A percentile compares a stretch with the other conserved stretches of the same genome.
These are phyloP conservation scores for Eidolon dupreanum DNA, from an alignment of 2,797 vertebrate genomes.

Conservation along the genomic window DNA sequence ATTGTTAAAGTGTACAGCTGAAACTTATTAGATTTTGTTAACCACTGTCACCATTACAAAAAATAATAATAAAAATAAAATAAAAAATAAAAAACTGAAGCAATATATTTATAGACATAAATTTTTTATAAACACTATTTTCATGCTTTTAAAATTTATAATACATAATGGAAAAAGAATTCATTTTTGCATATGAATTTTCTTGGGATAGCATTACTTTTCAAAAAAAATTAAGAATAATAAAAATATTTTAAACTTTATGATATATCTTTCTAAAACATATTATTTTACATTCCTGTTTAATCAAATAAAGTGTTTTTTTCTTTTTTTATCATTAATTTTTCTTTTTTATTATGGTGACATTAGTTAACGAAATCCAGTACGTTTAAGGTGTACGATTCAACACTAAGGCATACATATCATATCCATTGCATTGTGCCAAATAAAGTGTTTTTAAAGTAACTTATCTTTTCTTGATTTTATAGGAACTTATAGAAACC, in stretches of 20 bases:
- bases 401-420: no score
- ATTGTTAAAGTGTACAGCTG: no score
- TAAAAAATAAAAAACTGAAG: neutral
- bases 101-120: neutral
- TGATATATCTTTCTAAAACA: neutral
- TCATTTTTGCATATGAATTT: neutral
- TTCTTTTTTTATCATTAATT: no score
- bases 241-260: neutral
- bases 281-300: neutral
- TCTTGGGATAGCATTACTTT: neutral
- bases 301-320: neutral
- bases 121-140: neutral
- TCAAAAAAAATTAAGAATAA: neutral
- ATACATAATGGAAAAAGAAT: neutral
- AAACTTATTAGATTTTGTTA: no score
- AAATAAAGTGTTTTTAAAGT: constrained; percentile 4
- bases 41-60: no score
- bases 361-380: no score
- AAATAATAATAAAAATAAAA: no score
- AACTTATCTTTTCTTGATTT: neutral
- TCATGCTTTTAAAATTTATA: neutral
- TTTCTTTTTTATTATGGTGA: no score
- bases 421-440: no score
- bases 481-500: neutral
- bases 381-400: no score